A percentile compares a stretch with the other conserved stretches of the same genome.
phyloP scores from a whole-genome alignment of 2,888 invertebrate genomes.

The Diadegma fenestrale region DNA sequence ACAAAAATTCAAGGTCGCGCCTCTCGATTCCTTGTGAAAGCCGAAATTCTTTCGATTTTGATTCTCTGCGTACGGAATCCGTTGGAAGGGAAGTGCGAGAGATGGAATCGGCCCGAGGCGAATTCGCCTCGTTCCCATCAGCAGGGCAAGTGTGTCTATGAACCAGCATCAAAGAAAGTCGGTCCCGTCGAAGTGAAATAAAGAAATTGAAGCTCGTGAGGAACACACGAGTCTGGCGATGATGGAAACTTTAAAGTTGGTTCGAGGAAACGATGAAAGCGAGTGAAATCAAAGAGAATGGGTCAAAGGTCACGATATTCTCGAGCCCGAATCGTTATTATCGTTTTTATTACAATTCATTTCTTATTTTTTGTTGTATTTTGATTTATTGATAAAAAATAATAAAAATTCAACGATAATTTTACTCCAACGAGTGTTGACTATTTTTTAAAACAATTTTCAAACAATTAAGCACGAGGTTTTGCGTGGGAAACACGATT shows the following conservation, averaged over 20 bases:
- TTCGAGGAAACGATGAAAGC: constrained; percentile 43
- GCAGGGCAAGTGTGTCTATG: constrained; percentile 31
- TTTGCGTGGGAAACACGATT: neutral
- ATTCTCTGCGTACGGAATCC: neutral
- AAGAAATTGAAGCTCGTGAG: constrained; percentile 43
- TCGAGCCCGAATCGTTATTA: neutral
- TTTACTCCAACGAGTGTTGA: neutral
- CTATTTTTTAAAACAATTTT: neutral
- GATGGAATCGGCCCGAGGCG: constrained; percentile 43
- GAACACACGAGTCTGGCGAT: constrained; percentile 16
- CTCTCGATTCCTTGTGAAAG: no score
- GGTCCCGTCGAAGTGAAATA: constrained; percentile 34
- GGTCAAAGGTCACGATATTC: constrained; percentile 27
- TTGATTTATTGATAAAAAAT: no score
- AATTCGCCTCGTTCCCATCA: constrained; percentile 25
- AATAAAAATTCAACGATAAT: neutral
- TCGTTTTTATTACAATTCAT: neutral
- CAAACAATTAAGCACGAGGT: neutral
- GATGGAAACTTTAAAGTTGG: constrained; percentile 29
- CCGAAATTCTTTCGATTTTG: neutral
- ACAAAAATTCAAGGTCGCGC: no score
- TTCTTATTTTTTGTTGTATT: no score
- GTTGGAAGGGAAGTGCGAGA: constrained; percentile 9
- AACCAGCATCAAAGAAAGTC: constrained; percentile 59
- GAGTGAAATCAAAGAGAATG: constrained; percentile 28